Base-by-base conservation (phyloP, 2,797 vertebrate genomes). In the Rhodeus uyekii region DNA sequence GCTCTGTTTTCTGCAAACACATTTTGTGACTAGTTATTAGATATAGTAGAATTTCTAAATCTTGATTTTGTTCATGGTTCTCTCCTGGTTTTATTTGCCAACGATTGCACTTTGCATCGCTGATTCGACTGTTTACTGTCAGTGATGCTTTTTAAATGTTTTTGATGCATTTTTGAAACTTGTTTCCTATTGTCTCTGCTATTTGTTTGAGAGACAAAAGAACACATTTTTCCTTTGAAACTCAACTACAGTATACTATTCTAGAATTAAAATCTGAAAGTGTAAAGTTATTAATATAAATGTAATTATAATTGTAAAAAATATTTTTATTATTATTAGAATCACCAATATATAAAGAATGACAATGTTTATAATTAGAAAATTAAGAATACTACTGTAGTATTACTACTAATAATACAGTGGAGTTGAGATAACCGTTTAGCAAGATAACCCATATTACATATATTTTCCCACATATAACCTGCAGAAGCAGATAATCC, bases 101-200 rank as follows among this genome's bases (percentile, higher is more conserved):
- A 60, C 58, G 29, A 76, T 55, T 50, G 38, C 46, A 73, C 24
- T 74, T 74, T 74, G 34, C 8, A 38, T 18, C 3, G 32, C 22
- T n/a, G 7, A 19, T 32, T 44, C 50, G 72, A 80, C 38, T 78
- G 39, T 86, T 78, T 71, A 74, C 78, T 75, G 55, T 42, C 24
- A 74, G 73, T 27, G 32, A 53, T 32, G 71, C 75, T 58, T 86
- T 65, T 83, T 55, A 34, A 79, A 53, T 69, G 29, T 46, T 34
- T 61, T 78, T 63, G 50, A 69, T 69, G 72, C n/a, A 13, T 13
- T 58, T 27, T 53, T 73, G 5, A 55, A n/a, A 12, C 77, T 76
- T 63, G 53, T 74, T 53, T 76, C 65, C 32, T 80, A 29, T 27
- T 77, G 73, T 82, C 32, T 34, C 39, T 29, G 5, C 34, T 44